A percentile compares a stretch with the other conserved stretches of the same genome.
These are phyloP conservation scores for Mastomys natalensis DNA, from an alignment of 2,113 vertebrate species.

Conservation along the genomic window DNA sequence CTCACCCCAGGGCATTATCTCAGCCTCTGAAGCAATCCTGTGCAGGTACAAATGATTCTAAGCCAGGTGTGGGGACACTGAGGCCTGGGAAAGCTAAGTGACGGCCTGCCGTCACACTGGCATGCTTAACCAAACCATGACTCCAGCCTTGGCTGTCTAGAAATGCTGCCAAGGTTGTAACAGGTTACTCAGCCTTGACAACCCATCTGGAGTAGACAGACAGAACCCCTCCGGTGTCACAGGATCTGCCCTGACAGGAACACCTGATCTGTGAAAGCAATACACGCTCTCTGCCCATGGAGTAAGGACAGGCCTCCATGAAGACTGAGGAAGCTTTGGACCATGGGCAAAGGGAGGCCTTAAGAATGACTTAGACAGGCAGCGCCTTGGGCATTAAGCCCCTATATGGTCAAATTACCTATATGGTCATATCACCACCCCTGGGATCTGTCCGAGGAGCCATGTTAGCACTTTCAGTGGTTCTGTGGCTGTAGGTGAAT, in stretches of 20 bases:
- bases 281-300: background rate
- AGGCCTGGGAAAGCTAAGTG: background rate
- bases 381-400: background rate
- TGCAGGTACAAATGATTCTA: background rate
- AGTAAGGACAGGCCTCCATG: accelerated
- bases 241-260: background rate
- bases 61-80: background rate
- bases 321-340: accelerated
- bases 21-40: background rate
- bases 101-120: background rate
- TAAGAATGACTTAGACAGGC: background rate
- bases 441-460: background rate
- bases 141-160: background rate
- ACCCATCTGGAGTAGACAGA: background rate
- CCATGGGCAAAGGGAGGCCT: background rate
- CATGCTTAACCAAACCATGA: background rate
- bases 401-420: background rate
- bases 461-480: background rate
- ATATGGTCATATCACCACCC: background rate
- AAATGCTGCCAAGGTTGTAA: background rate
- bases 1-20: background rate
- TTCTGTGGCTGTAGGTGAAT: background rate
- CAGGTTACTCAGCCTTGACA: background rate
- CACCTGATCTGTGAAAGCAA: accelerated
- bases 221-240: too few species aligned